These are phyloP conservation scores for Seriola rivoliana DNA, from an alignment of 2,113 vertebrate genomes.

Conservation along the genomic window DNA sequence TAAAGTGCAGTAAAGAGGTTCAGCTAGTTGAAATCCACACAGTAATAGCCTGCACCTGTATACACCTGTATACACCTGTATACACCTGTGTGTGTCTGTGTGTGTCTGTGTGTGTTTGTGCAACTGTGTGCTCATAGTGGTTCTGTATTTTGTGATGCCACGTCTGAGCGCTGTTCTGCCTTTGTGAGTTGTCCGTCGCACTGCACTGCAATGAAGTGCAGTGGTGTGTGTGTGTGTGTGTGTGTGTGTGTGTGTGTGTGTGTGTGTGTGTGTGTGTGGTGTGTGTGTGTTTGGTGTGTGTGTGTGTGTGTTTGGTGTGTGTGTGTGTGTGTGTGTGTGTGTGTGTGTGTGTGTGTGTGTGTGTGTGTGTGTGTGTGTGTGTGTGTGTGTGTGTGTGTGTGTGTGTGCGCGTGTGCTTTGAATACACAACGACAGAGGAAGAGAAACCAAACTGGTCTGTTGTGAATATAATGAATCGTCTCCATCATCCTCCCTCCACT, in stretches of 20 bases:
- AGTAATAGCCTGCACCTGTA: neutral
- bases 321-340: too few relatives aligned
- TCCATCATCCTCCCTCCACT: neutral
- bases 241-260: too few relatives aligned
- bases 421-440: slow-evolving; percentile 37
- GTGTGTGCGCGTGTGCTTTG: neutral
- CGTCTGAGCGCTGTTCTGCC: slow-evolving; percentile 7
- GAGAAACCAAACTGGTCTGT: neutral
- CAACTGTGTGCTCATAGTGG: neutral
- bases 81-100: neutral
- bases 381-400: too few relatives aligned
- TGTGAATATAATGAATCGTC: neutral
- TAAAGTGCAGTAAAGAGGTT: neutral
- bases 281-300: too few relatives aligned
- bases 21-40: slow-evolving; percentile 15
- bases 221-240: neutral
- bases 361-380: too few relatives aligned
- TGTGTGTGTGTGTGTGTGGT: too few relatives aligned
- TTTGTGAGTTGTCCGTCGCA: slow-evolving; percentile 25
- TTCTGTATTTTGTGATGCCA: slow-evolving; percentile 19
- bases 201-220: neutral
- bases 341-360: neutral
- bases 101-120: neutral
- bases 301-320: too few relatives aligned
- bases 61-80: neutral